phyloP scores from a whole-genome alignment of 1,140 invertebrate species.

The Dreissena rostriformis region DNA sequence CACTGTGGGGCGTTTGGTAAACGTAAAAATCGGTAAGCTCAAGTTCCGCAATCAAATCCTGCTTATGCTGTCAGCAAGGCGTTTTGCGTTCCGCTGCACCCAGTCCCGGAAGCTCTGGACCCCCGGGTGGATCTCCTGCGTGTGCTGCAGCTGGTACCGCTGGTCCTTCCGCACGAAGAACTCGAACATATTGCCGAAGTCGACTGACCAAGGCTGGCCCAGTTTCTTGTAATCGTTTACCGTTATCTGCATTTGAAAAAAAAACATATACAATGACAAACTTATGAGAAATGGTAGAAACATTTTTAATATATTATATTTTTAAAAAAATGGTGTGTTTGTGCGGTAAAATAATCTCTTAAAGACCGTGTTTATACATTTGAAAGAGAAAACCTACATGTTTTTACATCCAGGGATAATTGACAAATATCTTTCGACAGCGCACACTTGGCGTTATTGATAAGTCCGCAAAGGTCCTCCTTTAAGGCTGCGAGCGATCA shows the following conservation, averaged over 20 bases:
- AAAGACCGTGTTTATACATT: too few relatives aligned
- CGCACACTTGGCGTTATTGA: too few relatives aligned
- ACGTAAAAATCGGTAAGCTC: too few relatives aligned
- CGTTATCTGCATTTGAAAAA: conserved; percentile 54
- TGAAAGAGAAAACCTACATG: too few relatives aligned
- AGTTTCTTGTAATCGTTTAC: conserved; percentile 52
- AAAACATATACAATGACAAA: not conserved
- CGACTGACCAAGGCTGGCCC: conserved; percentile 41
- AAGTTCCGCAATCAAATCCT: not conserved
- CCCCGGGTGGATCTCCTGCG: conserved; percentile 46
- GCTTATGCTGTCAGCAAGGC: not conserved
- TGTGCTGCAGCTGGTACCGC: conserved; percentile 50
- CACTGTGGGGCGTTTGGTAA: too few relatives aligned
- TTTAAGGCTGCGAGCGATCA: too few relatives aligned
- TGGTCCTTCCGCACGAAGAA: conserved; percentile 63
- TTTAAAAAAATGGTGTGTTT: not conserved
- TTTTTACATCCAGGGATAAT: too few relatives aligned
- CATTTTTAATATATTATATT: not conserved
- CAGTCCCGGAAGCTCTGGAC: conserved; percentile 53
- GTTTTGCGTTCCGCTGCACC: conserved; percentile 29
- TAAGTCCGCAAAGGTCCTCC: too few relatives aligned
- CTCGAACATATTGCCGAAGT: conserved; percentile 67
- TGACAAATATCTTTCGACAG: too few relatives aligned
- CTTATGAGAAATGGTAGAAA: not conserved
- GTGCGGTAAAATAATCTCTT: too few relatives aligned